Base-by-base conservation (phyloP, 2,888 invertebrate species). In the Caenorhabditis japonica region DNA sequence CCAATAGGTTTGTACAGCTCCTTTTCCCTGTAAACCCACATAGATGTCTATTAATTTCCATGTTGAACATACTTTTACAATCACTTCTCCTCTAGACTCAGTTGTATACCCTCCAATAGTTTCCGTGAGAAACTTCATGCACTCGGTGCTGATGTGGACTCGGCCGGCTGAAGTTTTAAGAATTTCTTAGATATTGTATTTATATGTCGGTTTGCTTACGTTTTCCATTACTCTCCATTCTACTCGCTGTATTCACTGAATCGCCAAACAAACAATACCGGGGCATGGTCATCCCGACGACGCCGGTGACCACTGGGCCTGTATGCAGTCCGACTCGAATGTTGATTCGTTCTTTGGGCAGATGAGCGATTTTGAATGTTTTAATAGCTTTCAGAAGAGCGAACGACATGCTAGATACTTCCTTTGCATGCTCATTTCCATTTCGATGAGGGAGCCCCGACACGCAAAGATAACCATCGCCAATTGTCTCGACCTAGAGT, bases 181-280 rank as follows among this genome's bases (percentile, higher is more conserved):
- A 15, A 19, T n/a, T 2, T 43, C 33, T 27, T 21, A 12, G 13
- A 34, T 3, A 12, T 7, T 12, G 19, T 17, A n/a, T 30, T 33
- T 7, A 39, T 39, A 4, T 13, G 8, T n/a, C 2, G 15, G 7
- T 2, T n/a, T 15, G 49, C 80, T 39, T 21, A 85, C 85, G 85
- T 74, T 85, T 84, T 43, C 84, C 80, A 60, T 85, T 83, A 46
- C 77, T 78, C 58, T 85, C 85, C 85, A 85, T 85, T 30, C 85
- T 36, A 34, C 79, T 77, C 0, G 85, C 85, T 1, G 85, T 85
- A 56, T 85, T 85, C 13, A 85, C 83, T 7, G 84, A 80, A 62
- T 85, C 85, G 27, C 85, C 85, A 44, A 85, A 85, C 7, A 85
- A 64, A 52, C 85, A 85, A 47, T 85, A 85, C 13, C 85, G 68